Conservation (phyloP, 35 echinoderm and acorn worm genomes). For the Holothuria glaberrima region DNA sequence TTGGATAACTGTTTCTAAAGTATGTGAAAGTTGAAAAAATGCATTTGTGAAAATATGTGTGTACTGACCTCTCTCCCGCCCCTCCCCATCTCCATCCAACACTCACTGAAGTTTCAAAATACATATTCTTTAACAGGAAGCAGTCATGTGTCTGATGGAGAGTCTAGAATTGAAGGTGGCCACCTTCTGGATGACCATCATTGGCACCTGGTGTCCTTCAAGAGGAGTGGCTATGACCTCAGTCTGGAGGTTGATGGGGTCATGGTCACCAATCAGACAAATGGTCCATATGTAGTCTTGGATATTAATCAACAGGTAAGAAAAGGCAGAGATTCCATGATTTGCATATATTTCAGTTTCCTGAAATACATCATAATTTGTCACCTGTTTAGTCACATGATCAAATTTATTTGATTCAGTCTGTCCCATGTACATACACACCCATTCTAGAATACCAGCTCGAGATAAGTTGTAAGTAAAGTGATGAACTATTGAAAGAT, state of each 20-base stretch:
- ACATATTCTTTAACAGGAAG: neutral
- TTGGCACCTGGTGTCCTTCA: slow-evolving; percentile 79
- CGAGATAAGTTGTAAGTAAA: too few species aligned
- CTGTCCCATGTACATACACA: too few species aligned
- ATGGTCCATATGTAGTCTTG: slow-evolving; percentile 64
- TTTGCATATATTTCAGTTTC: too few species aligned
- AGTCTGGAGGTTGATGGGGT: slow-evolving; percentile 66
- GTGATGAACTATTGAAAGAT: too few species aligned
- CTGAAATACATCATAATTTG: too few species aligned
- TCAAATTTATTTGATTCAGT: neutral
- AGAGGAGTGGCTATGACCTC: slow-evolving; percentile 51
- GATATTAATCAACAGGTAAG: slow-evolving; percentile 76
- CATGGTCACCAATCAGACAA: slow-evolving; percentile 49
- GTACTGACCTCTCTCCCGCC: too few species aligned
- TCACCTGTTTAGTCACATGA: neutral
- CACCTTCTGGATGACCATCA: slow-evolving; percentile 83
- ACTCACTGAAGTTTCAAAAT: too few species aligned
- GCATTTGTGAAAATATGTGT: too few species aligned
- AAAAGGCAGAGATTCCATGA: neutral
- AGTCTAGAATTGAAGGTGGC: slow-evolving; percentile 65
- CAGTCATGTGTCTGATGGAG: slow-evolving; percentile 24
- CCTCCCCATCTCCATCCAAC: too few species aligned
- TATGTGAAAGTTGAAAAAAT: too few species aligned
- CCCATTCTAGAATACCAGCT: too few species aligned
- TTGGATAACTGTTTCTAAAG: too few species aligned